These are phyloP conservation scores for Carassius gibelio DNA, from an alignment of 2,113 vertebrate genomes.

Conservation along the genomic window DNA sequence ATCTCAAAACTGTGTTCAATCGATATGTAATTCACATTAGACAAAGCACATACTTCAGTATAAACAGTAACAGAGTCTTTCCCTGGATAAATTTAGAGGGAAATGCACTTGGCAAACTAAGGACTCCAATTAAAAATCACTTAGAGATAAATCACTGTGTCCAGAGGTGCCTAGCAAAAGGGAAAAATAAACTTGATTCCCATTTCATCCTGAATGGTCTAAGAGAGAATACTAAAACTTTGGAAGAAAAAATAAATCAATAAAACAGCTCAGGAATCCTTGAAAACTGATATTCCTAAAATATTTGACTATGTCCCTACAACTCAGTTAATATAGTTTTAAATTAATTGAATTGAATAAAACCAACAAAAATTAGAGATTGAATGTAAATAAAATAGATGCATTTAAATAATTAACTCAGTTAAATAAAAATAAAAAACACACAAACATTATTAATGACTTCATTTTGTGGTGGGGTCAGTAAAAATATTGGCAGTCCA, in stretches of 20 bases:
- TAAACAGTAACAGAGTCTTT: conserved; percentile 12
- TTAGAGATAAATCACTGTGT: conserved; percentile 28
- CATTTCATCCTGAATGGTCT: not conserved
- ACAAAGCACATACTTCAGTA: conserved; percentile 1
- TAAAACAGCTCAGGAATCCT: not conserved
- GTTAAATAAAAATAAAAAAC: too few relatives aligned
- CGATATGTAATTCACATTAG: not conserved
- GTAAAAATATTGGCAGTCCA: not conserved
- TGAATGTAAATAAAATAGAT: not conserved
- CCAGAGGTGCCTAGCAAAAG: conserved; percentile 5
- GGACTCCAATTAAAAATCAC: conserved; percentile 9
- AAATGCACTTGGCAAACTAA: conserved; percentile 23
- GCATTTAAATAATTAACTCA: not conserved
- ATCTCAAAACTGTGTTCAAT: not conserved
- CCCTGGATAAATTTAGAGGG: not conserved
- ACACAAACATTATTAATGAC: not conserved
- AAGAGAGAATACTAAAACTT: not conserved
- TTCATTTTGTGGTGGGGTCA: not conserved
- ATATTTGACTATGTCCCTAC: not conserved
- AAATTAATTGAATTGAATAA: not conserved
- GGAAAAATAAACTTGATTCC: not conserved
- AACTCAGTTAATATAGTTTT: not conserved
- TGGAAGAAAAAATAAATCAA: not conserved
- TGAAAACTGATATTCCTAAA: not conserved
- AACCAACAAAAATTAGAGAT: not conserved